Evolutionary conservation across 2,113 vertebrate species (phyloP).

Genomic region (Brachyhypopomus occidentalis): DNA sequence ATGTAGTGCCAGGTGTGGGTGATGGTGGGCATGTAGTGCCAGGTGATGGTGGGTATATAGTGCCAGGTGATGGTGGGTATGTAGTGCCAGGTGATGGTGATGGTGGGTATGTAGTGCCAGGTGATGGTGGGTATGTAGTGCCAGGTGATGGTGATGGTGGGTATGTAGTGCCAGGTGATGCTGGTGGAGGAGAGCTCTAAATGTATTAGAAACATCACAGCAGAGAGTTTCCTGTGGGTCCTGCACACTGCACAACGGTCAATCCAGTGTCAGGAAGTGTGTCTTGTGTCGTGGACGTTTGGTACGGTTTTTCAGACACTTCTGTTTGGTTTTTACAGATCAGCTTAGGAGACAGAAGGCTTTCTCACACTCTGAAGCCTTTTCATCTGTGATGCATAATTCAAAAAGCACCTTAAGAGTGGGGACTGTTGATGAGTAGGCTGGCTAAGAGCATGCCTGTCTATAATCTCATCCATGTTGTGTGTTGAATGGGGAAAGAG

Average conservation of each 20-base stretch:
- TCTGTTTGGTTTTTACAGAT: background rate
- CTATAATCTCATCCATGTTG: background rate
- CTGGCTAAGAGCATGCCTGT: background rate
- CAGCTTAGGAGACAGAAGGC: too few species aligned
- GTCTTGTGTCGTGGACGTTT: conserved; percentile 1
- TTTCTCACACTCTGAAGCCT: background rate
- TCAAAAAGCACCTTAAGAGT: background rate
- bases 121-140: conserved; percentile 12
- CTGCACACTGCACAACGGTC: background rate
- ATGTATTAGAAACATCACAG: background rate
- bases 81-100: too few species aligned
- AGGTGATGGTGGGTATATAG: too few species aligned
- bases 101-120: too few species aligned
- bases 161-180: too few species aligned
- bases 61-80: too few species aligned
- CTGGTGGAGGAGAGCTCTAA: background rate
- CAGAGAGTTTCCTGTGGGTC: background rate
- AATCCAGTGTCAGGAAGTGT: background rate
- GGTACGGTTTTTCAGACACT: background rate
- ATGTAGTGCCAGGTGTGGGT: too few species aligned
- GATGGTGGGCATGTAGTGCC: too few species aligned
- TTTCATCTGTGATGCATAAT: background rate
- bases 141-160: background rate
- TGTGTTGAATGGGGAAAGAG: too few species aligned
- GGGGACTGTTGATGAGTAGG: conserved; percentile 8